phyloP scores from a whole-genome alignment of 2,888 invertebrate genomes.

The Andrena hattorfiana region DNA sequence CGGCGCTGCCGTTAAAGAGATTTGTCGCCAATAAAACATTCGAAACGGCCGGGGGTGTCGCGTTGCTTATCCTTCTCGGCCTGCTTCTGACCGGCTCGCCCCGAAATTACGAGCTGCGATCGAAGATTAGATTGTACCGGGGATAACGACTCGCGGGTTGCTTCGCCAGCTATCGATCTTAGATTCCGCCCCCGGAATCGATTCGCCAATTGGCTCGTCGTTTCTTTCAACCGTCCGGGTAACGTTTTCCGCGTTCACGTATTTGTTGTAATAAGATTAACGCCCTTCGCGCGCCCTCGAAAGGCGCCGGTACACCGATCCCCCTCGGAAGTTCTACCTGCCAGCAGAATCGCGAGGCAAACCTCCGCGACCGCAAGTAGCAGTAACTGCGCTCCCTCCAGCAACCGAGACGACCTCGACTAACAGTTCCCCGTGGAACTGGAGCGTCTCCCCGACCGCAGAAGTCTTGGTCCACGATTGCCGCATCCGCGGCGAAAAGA shows the following conservation, averaged over 20 bases:
- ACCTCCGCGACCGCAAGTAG: constrained; percentile 5
- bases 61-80: constrained; percentile 58
- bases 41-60: constrained; percentile 57
- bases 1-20: constrained; percentile 61
- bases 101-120: constrained; percentile 67
- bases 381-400: not conserved
- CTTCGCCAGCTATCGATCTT: too few species aligned
- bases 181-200: not conserved
- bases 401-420: not conserved
- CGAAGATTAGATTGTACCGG: constrained; percentile 76
- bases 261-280: too few species aligned
- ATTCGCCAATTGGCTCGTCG: constrained; percentile 7
- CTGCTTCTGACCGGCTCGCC: constrained; percentile 47
- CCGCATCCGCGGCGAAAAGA: not conserved
- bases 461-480: not conserved
- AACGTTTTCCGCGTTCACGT: too few species aligned
- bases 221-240: not conserved
- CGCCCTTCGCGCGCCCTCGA: not conserved
- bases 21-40: constrained; percentile 70
- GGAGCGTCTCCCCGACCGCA: not conserved
- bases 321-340: not conserved
- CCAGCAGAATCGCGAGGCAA: not conserved
- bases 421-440: not conserved
- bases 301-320: not conserved
- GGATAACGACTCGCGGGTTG: constrained; percentile 52